Evolutionary conservation across 1,140 invertebrate species (phyloP).

Genomic region (Adelges cooleyi): DNA sequence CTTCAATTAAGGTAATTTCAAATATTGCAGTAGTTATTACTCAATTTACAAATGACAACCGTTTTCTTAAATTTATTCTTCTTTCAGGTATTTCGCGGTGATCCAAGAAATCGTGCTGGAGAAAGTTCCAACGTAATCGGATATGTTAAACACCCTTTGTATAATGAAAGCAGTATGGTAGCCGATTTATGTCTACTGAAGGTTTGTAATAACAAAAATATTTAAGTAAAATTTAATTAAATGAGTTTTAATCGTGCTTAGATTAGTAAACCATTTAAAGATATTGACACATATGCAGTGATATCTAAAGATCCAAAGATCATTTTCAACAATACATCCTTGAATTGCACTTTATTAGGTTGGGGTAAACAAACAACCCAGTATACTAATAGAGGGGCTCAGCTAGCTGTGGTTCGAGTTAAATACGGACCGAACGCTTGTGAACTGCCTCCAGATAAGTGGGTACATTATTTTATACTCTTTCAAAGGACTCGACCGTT

Average conservation of each 20-base stretch:
- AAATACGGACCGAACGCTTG: conserved; percentile 8
- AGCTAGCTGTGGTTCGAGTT: neutral
- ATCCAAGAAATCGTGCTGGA: neutral
- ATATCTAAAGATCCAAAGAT: neutral
- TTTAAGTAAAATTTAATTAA: no score
- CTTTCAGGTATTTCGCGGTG: neutral
- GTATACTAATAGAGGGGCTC: neutral
- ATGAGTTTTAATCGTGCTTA: no score
- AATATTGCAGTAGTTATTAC: no score
- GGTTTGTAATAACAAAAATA: neutral
- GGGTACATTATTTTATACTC: neutral
- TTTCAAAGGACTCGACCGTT: no score
- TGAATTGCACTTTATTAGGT: neutral
- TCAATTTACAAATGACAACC: no score
- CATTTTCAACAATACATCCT: neutral
- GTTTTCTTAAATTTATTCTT: neutral
- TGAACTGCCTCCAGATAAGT: neutral
- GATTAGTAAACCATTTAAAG: neutral
- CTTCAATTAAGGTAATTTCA: neutral
- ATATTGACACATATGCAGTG: neutral
- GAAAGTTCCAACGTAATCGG: neutral
- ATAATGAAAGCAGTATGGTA: neutral
- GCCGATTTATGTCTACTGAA: conserved; percentile 23
- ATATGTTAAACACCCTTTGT: neutral
- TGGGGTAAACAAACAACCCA: neutral